Conservation (phyloP, 2,113 vertebrate species). For the Xiphophorus hellerii region DNA sequence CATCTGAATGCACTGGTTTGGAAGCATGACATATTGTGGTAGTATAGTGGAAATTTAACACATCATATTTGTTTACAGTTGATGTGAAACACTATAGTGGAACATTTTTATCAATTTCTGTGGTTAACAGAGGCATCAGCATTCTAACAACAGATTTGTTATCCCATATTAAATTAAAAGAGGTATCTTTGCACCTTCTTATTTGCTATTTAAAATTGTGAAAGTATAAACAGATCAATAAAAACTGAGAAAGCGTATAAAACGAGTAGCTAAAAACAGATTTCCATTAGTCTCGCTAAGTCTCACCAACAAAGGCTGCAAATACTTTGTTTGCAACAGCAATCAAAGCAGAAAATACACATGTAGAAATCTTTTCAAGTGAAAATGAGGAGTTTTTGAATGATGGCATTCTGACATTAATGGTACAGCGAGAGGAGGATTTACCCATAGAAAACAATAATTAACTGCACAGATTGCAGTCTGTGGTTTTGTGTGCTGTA, state of each 20-base stretch:
- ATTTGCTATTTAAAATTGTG: conserved; percentile 16
- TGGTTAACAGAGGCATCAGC: conserved; percentile 6
- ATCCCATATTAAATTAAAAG: conserved; percentile 10
- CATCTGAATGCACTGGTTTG: neutral
- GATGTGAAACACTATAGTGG: neutral
- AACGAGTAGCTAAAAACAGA: conserved; percentile 32
- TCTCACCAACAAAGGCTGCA: conserved; percentile 13
- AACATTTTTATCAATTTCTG: neutral
- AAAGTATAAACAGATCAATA: conserved; percentile 48
- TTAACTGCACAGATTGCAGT: neutral
- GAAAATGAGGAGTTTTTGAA: neutral
- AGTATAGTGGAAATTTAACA: neutral
- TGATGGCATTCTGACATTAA: neutral
- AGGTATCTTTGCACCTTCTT: neutral
- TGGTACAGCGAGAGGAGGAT: neutral
- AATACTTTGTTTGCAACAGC: conserved; percentile 6
- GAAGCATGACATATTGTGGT: neutral
- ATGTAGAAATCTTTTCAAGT: neutral
- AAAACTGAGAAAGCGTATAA: conserved; percentile 30
- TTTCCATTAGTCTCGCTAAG: conserved; percentile 48
- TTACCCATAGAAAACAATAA: neutral
- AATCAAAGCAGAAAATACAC: neutral
- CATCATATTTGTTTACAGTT: neutral
- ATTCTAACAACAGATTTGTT: conserved; percentile 1
- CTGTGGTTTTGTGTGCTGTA: neutral